A percentile compares a stretch with the other conserved stretches of the same genome.
Conservation (phyloP, 1,140 invertebrate genomes). For the Platyscapa corneri region DNA sequence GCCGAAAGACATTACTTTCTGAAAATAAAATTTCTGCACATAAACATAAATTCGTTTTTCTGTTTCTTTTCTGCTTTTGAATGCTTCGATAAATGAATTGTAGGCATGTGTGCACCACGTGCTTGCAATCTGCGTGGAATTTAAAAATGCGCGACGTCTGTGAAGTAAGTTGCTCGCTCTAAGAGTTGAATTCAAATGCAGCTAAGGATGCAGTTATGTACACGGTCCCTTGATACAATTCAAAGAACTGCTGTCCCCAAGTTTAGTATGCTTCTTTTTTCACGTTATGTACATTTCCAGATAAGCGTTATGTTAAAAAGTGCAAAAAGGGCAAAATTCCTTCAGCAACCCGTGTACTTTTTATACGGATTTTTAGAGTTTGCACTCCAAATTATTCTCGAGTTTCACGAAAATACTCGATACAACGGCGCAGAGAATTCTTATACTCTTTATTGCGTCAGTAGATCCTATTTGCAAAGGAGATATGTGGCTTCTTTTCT, state of each 20-base stretch:
- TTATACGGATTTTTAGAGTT: no score
- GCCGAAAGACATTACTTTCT: constrained; percentile 12
- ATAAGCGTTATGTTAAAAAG: no score
- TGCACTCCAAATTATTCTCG: neutral
- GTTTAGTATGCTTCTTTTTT: no score
- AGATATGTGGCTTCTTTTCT: neutral
- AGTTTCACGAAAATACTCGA: neutral
- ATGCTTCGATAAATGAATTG: constrained; percentile 18
- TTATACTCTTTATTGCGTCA: neutral
- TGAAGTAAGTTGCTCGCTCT: neutral
- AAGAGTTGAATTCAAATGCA: neutral
- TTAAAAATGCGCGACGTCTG: neutral
- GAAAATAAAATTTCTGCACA: constrained; percentile 39
- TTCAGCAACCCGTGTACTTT: no score
- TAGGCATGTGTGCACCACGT: neutral
- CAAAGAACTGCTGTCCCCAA: neutral
- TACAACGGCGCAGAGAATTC: neutral
- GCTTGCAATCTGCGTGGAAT: constrained; percentile 18
- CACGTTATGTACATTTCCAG: no score
- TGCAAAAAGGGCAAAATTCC: no score
- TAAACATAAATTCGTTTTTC: constrained; percentile 32
- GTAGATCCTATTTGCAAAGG: neutral
- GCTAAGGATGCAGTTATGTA: neutral
- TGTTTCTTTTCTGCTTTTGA: neutral
- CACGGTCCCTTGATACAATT: neutral